phyloP scores from a whole-genome alignment of 1,140 invertebrate genomes.

The Drosophila parabipectinata region DNA sequence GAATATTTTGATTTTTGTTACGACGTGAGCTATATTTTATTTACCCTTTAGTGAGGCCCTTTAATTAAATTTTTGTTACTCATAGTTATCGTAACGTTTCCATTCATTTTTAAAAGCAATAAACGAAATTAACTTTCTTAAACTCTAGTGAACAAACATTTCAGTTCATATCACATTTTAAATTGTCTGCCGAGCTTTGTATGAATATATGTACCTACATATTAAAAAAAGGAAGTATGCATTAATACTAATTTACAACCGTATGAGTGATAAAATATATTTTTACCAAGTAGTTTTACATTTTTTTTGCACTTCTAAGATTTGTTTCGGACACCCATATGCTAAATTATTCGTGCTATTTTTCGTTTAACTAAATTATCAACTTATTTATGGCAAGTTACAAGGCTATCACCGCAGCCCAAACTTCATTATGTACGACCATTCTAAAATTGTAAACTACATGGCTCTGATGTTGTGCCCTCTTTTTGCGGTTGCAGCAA shows the following conservation, averaged over 20 bases:
- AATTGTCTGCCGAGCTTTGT: too few species aligned
- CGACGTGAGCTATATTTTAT: constrained; percentile 69
- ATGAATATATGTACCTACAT: too few species aligned
- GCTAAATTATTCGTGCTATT: neutral
- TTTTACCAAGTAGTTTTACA: too few species aligned
- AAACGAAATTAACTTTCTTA: too few species aligned
- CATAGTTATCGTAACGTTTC: too few species aligned
- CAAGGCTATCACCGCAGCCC: constrained; percentile 57
- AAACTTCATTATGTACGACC: constrained; percentile 63
- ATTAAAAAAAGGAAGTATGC: too few species aligned
- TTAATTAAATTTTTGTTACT: constrained; percentile 66
- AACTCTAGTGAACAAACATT: too few species aligned
- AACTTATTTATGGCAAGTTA: neutral
- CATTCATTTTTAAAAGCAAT: too few species aligned
- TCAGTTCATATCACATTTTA: too few species aligned
- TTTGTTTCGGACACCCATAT: neutral
- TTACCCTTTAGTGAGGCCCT: constrained; percentile 56
- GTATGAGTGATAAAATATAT: too few species aligned
- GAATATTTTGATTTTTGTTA: constrained; percentile 60
- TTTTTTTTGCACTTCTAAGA: too few species aligned
- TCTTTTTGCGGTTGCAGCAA: constrained; percentile 58
- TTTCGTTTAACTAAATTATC: neutral
- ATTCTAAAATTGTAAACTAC: constrained; percentile 28
- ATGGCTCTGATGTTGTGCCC: constrained; percentile 35
- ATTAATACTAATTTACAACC: too few species aligned